Percentiles rank a stretch among this genome's conserved stretches.
Conservation (phyloP, 2,888 invertebrate genomes). For the Perithous albicinctus region DNA sequence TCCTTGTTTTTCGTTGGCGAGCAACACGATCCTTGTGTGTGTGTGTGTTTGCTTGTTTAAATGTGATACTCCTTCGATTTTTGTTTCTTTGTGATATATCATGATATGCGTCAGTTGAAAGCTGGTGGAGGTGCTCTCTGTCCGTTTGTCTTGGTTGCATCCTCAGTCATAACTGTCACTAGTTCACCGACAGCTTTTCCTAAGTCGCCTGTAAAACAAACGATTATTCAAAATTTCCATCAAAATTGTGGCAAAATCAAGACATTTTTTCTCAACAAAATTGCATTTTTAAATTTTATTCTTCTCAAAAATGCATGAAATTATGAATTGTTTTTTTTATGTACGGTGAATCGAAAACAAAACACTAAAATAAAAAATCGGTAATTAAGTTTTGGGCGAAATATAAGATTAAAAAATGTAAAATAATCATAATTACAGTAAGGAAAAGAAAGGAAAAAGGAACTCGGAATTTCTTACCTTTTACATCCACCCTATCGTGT, state of each 20-base stretch:
- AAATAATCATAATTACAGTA: not conserved
- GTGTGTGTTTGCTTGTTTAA: conserved; percentile 35
- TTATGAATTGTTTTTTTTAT: too few species aligned
- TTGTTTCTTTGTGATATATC: conserved; percentile 34
- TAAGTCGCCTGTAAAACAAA: conserved; percentile 89
- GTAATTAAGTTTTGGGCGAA: too few species aligned
- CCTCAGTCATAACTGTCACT: conserved; percentile 95
- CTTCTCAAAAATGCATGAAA: too few species aligned
- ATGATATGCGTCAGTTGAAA: conserved; percentile 77
- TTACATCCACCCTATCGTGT: conserved; percentile 85
- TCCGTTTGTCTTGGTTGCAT: conserved; percentile 83
- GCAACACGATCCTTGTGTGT: conserved; percentile 17
- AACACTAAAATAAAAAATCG: too few species aligned
- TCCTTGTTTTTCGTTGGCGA: conserved; percentile 11
- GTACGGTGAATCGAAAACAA: too few species aligned
- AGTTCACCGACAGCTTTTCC: conserved; percentile 95
- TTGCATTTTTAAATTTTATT: too few species aligned
- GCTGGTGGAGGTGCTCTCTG: conserved; percentile 81
- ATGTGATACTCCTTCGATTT: not conserved
- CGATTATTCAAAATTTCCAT: not conserved
- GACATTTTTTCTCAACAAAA: not conserved
- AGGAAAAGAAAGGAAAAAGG: not conserved
- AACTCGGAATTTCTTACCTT: conserved; percentile 78
- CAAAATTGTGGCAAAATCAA: conserved; percentile 61
- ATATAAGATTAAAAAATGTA: too few species aligned